A percentile compares a stretch with the other conserved stretches of the same genome.
Conservation (phyloP, 2,797 vertebrate genomes). For the Rhinoraja longicauda region DNA sequence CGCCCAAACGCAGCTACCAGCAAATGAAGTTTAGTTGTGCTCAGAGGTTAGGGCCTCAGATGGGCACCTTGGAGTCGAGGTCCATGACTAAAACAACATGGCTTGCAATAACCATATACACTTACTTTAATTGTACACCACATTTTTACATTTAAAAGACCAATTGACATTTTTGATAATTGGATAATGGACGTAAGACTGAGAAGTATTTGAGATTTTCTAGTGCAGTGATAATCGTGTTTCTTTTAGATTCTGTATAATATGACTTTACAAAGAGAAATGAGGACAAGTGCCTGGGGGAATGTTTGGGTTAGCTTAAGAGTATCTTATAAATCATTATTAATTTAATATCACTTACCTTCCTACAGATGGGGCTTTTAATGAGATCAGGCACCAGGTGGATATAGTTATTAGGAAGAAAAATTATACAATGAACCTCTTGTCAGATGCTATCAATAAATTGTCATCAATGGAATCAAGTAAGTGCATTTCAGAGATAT, state of each 20-base stretch:
- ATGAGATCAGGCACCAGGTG: neutral
- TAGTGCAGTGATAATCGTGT: neutral
- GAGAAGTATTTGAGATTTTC: neutral
- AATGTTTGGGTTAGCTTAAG: neutral
- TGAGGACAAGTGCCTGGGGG: neutral
- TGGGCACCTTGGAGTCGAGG: too few relatives aligned
- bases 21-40: too few relatives aligned
- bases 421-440: neutral
- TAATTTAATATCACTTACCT: neutral
- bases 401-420: slow-evolving; percentile 5
- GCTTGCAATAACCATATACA: too few relatives aligned
- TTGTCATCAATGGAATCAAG: slow-evolving; percentile 5
- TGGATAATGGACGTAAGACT: neutral
- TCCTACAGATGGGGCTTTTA: neutral
- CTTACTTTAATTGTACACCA: too few relatives aligned
- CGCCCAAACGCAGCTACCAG: too few relatives aligned
- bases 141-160: neutral
- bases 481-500: slow-evolving; percentile 16
- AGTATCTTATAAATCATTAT: neutral
- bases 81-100: too few relatives aligned
- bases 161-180: neutral
- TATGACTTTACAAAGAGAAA: neutral
- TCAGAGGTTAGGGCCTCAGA: too few relatives aligned
- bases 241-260: neutral
- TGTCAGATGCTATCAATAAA: neutral